phyloP scores from a whole-genome alignment of 2,113 vertebrate genomes.

The Macquaria ambigua region DNA sequence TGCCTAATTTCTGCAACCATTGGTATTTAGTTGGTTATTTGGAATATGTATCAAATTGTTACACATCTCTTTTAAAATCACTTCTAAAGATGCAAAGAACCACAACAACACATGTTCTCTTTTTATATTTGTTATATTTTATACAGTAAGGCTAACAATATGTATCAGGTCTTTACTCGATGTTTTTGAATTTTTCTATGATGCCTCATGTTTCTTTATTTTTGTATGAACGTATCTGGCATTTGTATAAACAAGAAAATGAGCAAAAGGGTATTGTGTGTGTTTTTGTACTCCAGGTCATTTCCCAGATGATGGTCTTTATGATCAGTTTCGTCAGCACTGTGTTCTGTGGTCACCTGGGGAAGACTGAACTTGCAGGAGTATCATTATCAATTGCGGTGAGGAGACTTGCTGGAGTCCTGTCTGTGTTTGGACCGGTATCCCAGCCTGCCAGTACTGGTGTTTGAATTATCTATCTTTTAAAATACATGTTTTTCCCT shows the following conservation, averaged over 20 bases:
- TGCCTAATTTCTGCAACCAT: not conserved
- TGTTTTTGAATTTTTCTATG: not conserved
- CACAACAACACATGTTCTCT: not conserved
- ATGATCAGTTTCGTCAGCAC: slow-evolving; percentile 91
- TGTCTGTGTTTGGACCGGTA: not conserved
- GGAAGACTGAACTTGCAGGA: slow-evolving; percentile 69
- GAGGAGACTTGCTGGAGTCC: slow-evolving; percentile 4
- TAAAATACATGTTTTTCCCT: not conserved
- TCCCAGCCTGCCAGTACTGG: not conserved
- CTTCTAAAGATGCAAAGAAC: not conserved
- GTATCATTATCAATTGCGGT: slow-evolving; percentile 67
- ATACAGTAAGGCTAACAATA: not conserved
- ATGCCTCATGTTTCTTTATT: not conserved
- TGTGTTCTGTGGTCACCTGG: slow-evolving; percentile 94
- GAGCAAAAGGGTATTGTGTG: not conserved
- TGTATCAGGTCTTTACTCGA: not conserved
- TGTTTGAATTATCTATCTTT: not conserved
- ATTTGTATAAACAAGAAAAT: not conserved
- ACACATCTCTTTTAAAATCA: not conserved
- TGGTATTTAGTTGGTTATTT: not conserved
- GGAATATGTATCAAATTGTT: not conserved
- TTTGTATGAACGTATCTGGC: not conserved
- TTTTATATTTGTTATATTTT: too few species aligned
- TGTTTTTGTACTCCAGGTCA: slow-evolving; percentile 77
- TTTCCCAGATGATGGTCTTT: slow-evolving; percentile 91